A percentile compares a stretch with the other conserved stretches of the same genome.
These are phyloP conservation scores for Xestia sexstrigata DNA, from an alignment of 2,888 invertebrate species.

Conservation along the genomic window DNA sequence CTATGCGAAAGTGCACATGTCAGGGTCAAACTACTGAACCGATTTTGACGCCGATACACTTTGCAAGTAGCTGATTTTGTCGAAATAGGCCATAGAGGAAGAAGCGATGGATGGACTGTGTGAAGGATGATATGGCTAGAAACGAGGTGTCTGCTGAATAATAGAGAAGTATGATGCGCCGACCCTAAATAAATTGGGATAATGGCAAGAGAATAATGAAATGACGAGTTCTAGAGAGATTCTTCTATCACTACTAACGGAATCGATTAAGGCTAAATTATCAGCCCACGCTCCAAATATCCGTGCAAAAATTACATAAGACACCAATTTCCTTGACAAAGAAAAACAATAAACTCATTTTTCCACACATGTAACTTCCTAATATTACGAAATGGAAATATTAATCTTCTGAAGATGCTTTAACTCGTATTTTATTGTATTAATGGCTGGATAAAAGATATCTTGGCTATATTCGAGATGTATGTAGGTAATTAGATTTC, in stretches of 20 bases:
- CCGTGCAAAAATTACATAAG: slow-evolving; percentile 21
- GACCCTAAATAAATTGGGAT: too few species aligned
- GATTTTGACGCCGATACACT: background rate
- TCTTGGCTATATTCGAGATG: slow-evolving; percentile 7
- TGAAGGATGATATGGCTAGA: too few species aligned
- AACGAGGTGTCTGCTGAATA: too few species aligned
- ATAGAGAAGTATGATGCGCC: too few species aligned
- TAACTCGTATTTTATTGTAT: slow-evolving; percentile 24
- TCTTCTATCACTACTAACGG: background rate
- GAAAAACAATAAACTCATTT: slow-evolving; percentile 35
- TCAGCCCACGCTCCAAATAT: slow-evolving; percentile 14
- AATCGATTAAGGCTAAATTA: slow-evolving; percentile 9
- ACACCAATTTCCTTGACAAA: slow-evolving; percentile 30
- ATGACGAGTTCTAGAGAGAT: too few species aligned
- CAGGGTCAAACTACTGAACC: background rate
- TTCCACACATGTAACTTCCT: slow-evolving; percentile 22
- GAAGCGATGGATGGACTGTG: too few species aligned
- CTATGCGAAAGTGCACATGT: background rate
- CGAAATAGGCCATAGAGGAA: too few species aligned
- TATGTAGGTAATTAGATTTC: slow-evolving; percentile 41
- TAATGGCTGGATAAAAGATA: slow-evolving; percentile 27
- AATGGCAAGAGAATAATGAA: too few species aligned
- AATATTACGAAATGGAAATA: slow-evolving; percentile 34
- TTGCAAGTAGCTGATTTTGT: background rate
- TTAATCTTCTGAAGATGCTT: slow-evolving; percentile 33